Evolutionary conservation across 1,140 invertebrate species (phyloP).

Genomic region (Nomia melanderi): DNA sequence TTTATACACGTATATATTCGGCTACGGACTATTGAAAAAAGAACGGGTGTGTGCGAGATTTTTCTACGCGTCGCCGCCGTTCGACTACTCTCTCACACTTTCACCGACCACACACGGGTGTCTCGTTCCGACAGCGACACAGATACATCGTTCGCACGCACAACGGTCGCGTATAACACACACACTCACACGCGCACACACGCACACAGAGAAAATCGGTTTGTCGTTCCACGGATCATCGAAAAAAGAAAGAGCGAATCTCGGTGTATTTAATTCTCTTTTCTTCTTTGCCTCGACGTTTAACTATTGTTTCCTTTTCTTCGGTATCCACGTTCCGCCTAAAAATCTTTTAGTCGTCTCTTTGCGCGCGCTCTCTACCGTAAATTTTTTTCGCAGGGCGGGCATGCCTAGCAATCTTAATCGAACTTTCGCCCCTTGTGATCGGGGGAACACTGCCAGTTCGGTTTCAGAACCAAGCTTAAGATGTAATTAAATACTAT

Average conservation of each 20-base stretch:
- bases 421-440: neutral
- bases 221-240: neutral
- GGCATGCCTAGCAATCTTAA: constrained; percentile 42
- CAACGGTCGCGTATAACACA: too few relatives aligned
- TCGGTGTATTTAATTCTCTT: neutral
- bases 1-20: neutral
- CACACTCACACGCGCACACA: too few relatives aligned
- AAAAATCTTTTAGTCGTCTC: too few relatives aligned
- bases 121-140: constrained; percentile 10
- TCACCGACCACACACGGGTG: constrained; percentile 14
- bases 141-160: too few relatives aligned
- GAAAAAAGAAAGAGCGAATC: constrained; percentile 22
- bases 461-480: neutral
- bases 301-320: neutral
- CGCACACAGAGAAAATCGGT: neutral
- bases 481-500: neutral
- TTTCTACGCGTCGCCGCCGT: constrained; percentile 24
- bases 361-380: constrained; percentile 13
- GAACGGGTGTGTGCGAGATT: constrained; percentile 32
- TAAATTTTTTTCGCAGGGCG: constrained; percentile 11
- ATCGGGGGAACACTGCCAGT: neutral
- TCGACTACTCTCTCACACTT: constrained; percentile 41
- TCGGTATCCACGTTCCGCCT: neutral
- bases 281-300: too few relatives aligned
- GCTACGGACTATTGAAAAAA: constrained; percentile 1